These are phyloP conservation scores for Liolophura sinensis DNA, from an alignment of 1,140 invertebrate genomes.

Conservation along the genomic window DNA sequence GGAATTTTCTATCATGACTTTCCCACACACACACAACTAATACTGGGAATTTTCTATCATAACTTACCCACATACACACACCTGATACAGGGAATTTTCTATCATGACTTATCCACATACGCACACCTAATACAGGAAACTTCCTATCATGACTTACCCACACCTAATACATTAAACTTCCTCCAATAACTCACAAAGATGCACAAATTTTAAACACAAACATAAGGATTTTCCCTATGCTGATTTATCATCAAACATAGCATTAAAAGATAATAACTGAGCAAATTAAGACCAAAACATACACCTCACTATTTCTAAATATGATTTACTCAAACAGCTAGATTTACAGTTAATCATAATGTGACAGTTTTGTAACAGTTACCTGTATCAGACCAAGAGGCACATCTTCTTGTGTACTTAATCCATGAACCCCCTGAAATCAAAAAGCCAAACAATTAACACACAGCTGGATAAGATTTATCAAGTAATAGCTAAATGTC, in stretches of 20 bases:
- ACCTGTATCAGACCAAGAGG: constrained; percentile 54
- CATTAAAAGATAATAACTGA: not conserved
- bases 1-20: too few relatives aligned
- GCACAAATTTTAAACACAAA: too few relatives aligned
- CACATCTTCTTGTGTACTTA: constrained; percentile 57
- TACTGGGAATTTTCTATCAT: too few relatives aligned
- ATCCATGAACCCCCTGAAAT: constrained; percentile 56
- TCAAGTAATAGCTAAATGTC: not conserved
- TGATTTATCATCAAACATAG: not conserved
- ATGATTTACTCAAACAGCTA: not conserved
- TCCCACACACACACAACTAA: too few relatives aligned
- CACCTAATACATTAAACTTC: too few relatives aligned
- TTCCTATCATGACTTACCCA: too few relatives aligned
- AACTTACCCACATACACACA: too few relatives aligned
- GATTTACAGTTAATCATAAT: not conserved
- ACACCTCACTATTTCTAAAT: not conserved
- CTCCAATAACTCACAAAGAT: too few relatives aligned
- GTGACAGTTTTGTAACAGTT: constrained; percentile 9
- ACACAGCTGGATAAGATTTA: not conserved
- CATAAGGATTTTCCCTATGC: not conserved
- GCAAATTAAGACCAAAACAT: not conserved
- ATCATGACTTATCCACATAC: too few relatives aligned
- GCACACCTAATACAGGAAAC: too few relatives aligned
- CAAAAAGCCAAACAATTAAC: constrained; percentile 12
- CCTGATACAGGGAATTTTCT: too few relatives aligned